Conservation (phyloP, 2,888 invertebrate species). For the Eilema griseolum region DNA sequence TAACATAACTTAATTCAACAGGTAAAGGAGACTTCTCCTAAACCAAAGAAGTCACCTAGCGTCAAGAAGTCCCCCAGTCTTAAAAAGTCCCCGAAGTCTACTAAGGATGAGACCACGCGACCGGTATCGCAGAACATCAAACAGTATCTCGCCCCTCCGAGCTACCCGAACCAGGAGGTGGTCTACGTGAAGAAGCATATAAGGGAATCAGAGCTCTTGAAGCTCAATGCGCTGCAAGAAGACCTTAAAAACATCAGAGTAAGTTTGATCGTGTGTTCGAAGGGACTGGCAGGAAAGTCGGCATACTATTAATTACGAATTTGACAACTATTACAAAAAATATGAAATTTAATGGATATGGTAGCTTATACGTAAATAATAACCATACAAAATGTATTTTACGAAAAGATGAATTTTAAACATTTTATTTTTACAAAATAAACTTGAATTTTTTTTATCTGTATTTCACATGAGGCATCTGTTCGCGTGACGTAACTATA, state of each 20-base stretch:
- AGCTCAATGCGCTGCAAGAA: slow-evolving; percentile 74
- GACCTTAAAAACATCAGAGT: slow-evolving; percentile 79
- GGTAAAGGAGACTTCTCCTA: slow-evolving; percentile 55
- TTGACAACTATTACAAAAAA: no score
- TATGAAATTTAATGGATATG: no score
- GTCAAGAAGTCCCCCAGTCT: slow-evolving; percentile 42
- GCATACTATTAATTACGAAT: no score
- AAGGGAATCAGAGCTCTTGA: slow-evolving; percentile 77
- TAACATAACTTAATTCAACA: slow-evolving; percentile 17
- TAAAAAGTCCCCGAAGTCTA: slow-evolving; percentile 44
- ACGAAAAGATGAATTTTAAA: no score
- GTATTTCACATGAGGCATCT: no score
- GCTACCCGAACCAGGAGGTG: slow-evolving; percentile 75
- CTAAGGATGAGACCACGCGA: slow-evolving; percentile 34
- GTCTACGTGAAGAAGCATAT: slow-evolving; percentile 78
- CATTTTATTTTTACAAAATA: no score
- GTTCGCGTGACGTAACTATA: no score
- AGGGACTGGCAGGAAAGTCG: no score
- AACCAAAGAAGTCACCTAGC: slow-evolving; percentile 46
- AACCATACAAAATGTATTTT: no score
- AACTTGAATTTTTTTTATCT: no score
- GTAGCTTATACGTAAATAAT: no score
- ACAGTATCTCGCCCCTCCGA: slow-evolving; percentile 71
- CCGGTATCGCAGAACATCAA: slow-evolving; percentile 55
- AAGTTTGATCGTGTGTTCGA: slow-evolving; percentile 27